Conservation (phyloP, 2,888 invertebrate genomes). For the Gymnosoma rotundatum region DNA sequence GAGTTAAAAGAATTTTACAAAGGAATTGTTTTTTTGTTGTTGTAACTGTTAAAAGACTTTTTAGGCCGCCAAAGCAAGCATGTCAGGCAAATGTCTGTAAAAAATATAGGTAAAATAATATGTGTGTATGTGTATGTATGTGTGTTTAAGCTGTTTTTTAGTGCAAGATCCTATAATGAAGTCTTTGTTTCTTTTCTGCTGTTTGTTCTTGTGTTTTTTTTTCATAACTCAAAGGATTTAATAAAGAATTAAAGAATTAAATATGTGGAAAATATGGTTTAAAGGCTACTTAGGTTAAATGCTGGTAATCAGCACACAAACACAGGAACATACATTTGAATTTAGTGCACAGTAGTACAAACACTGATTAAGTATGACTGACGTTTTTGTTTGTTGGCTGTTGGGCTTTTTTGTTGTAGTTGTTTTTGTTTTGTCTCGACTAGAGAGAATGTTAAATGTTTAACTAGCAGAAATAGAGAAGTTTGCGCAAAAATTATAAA, state of each 20-base stretch:
- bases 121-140: not conserved
- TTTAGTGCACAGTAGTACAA: slow-evolving; percentile 38
- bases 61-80: not conserved
- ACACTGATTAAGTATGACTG: slow-evolving; percentile 48
- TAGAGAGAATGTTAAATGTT: slow-evolving; percentile 65
- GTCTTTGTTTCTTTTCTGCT: slow-evolving; percentile 25
- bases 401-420: slow-evolving; percentile 54
- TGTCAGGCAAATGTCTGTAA: not conserved
- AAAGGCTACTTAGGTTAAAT: slow-evolving; percentile 69
- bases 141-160: not conserved
- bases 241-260: slow-evolving; percentile 59
- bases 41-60: not conserved
- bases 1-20: not conserved
- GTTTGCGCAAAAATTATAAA: slow-evolving; percentile 50
- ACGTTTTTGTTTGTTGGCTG: slow-evolving; percentile 51
- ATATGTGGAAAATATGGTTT: slow-evolving; percentile 67
- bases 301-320: slow-evolving; percentile 20
- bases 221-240: slow-evolving; percentile 34
- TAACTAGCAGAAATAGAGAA: slow-evolving; percentile 65
- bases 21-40: not conserved
- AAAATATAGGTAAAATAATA: not conserved
- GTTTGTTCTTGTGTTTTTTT: slow-evolving; percentile 11
- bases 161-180: slow-evolving; percentile 19
- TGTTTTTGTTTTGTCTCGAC: slow-evolving; percentile 55
- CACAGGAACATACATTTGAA: not conserved